Base-by-base conservation (phyloP, 2,888 invertebrate genomes). In the Pheosia tremula region DNA sequence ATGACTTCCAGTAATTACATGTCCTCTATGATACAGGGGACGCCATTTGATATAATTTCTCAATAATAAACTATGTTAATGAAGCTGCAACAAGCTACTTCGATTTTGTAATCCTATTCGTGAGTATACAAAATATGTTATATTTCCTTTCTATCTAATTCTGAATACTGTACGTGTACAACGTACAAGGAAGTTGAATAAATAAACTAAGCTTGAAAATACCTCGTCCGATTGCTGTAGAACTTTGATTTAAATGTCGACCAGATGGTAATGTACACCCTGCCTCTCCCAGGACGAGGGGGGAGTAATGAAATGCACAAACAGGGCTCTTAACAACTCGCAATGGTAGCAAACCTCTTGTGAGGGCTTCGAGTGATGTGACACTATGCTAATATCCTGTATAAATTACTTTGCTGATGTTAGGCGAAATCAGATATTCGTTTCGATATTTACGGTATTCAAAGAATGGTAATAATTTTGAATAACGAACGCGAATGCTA, bases 291-390 rank as follows among this genome's bases (percentile, higher is more conserved):
- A 55, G 11, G 39, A 53, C 13, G 36, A 56, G n/a, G 56, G 54
- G 56, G 63, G 64, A 61, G 67, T 77, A 75, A 77, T 77, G 71
- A 70, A 73, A 77, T 77, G 64, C 69, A 69, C 64, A 68, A 67
- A 64, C 71, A 67, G 62, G 61, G 57, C 66, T 69, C 68, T 67
- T 74, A 74, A 71, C 74, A 72, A 76, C 64, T 65, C 64, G 64
- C 65, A 67, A 71, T 70, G 73, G 80, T 81, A 77, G 78, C 81
- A 63, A 61, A 66, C 75, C 74, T 78, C 85, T 82, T 84, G 86
- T 86, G 86, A 74, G 86, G 84, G 66, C 74, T 67, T 75, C 57
- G 82, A 84, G 83, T 84, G 84, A 80, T 79, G 83, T 67, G 80
- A 80, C 78, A 75, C 67, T 70, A 77, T 74, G 72, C 64, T 69